A percentile compares a stretch with the other conserved stretches of the same genome.
Evolutionary conservation across 2,888 invertebrate genomes (phyloP).

Genomic region (Neoascia interrupta): DNA sequence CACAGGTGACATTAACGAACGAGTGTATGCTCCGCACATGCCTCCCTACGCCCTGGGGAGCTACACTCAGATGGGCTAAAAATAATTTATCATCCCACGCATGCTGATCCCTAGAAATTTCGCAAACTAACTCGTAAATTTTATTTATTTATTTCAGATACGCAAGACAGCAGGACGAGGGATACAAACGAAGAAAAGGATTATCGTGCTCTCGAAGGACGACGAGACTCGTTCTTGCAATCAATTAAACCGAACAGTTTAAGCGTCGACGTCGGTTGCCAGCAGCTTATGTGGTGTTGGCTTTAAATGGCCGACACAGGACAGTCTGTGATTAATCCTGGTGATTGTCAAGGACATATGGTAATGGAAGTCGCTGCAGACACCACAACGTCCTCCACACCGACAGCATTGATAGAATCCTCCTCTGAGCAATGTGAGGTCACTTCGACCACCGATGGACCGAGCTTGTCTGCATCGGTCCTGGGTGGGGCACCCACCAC

Average conservation of each 20-base stretch:
- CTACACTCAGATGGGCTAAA: conserved; percentile 13
- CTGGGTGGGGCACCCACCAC: neutral
- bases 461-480: conserved; percentile 27
- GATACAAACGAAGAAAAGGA: conserved; percentile 3
- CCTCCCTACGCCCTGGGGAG: neutral
- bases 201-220: conserved; percentile 9
- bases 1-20: conserved; percentile 33
- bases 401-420: neutral
- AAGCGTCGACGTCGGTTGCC: neutral
- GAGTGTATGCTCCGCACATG: neutral
- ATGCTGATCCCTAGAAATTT: conserved; percentile 24
- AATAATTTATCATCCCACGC: conserved; percentile 46
- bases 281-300: conserved; percentile 24
- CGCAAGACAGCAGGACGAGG: neutral
- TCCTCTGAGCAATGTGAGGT: conserved; percentile 51
- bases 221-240: conserved; percentile 4
- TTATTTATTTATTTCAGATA: conserved; percentile 50
- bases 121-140: conserved; percentile 20
- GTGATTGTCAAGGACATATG: conserved; percentile 33
- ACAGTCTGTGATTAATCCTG: conserved; percentile 54
- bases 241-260: conserved; percentile 35
- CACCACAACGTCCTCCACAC: conserved; percentile 2
- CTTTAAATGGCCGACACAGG: conserved; percentile 60
- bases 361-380: conserved; percentile 49
- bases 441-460: conserved; percentile 52